Base-by-base conservation (phyloP, 30 jellyfish, hydroid and myxozoan species). In the Catostylus mosaicus region DNA sequence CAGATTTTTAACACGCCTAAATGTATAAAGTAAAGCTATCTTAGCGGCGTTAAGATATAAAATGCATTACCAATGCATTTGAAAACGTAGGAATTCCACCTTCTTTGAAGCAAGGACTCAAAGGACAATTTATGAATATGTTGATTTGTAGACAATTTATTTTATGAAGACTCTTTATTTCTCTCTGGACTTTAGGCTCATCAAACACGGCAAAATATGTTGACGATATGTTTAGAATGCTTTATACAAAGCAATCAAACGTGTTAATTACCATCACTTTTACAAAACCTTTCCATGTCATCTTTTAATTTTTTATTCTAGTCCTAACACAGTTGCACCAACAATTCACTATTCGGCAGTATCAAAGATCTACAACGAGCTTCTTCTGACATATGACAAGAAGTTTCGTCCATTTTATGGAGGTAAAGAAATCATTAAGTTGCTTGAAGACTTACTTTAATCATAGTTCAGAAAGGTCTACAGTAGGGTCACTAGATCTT, bases 361-460 rank as follows among this genome's bases (percentile, higher is more conserved):
- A 52, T 74, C 85, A 7, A 52, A 74, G 63, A 59, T 59, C 23
- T 74, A 50, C 85, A 51, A 30, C 3, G 50, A 74, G 64, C 72
- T 50, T 1, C 74, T 74, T 24, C 37, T 30, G 56, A 47, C 72
- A 18, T 74, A 74, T 51, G 85, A 74, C 74, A 74, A 74, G 22
- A 74, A 74, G 85, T 74, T 74, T 29, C 88, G 96, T 0, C 96
- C 96, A 59, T 45, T n/a, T 78, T 87, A 75, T 78, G 88, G 96
- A 82, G 96, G 96, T 87, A 70, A 31, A 79, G 4, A 60, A 1
- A 52, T 43, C 16, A 43, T 43, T 16, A 16, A 43, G 56, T 43
- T 16, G 8, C 56, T 43, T 52, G 54, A 40, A 5, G 14, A 5
- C 54, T 40, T 40, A 40, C 54, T 5, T 5, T 40, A 40, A 40